Evolutionary conservation across 2,797 vertebrate genomes (phyloP).

Genomic region (Sparidentex hasta): DNA sequence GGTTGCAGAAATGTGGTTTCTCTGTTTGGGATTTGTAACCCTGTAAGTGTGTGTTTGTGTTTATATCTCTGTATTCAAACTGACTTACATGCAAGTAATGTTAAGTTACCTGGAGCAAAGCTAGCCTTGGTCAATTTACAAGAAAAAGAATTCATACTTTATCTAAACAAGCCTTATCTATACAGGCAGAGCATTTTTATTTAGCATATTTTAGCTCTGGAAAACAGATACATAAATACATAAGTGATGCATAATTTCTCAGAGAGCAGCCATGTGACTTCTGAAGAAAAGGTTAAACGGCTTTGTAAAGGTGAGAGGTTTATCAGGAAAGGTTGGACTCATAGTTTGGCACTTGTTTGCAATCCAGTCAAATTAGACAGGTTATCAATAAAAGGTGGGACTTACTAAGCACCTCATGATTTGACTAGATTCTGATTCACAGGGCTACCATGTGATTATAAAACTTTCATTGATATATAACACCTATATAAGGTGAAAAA

Average conservation of each 20-base stretch:
- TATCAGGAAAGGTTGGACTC: neutral
- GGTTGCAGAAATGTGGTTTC: constrained; percentile 14
- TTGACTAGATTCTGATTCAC: no score
- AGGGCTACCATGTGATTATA: no score
- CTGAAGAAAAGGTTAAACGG: constrained; percentile 5
- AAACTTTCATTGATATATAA: no score
- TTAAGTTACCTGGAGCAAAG: constrained; percentile 34
- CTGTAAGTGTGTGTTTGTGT: neutral
- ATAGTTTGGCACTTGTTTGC: neutral
- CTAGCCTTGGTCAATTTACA: constrained; percentile 15
- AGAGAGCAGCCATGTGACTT: neutral
- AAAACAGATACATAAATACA: constrained; percentile 21
- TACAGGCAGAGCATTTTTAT: constrained; percentile 33
- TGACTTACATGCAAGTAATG: constrained; percentile 35
- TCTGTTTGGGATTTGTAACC: constrained; percentile 15
- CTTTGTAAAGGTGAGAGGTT: constrained; percentile 16
- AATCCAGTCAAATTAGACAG: neutral
- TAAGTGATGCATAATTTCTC: constrained; percentile 6
- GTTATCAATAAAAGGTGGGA: no score
- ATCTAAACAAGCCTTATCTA: constrained; percentile 51
- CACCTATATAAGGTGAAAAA: no score
- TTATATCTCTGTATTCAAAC: constrained; percentile 42
- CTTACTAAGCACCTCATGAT: no score
- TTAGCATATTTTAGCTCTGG: constrained; percentile 22
- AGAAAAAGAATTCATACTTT: constrained; percentile 41